Evolutionary conservation across 1,140 invertebrate genomes (phyloP), one percentile per base, ranked within the genome.

Genomic region (Capitella teleta): DNA sequence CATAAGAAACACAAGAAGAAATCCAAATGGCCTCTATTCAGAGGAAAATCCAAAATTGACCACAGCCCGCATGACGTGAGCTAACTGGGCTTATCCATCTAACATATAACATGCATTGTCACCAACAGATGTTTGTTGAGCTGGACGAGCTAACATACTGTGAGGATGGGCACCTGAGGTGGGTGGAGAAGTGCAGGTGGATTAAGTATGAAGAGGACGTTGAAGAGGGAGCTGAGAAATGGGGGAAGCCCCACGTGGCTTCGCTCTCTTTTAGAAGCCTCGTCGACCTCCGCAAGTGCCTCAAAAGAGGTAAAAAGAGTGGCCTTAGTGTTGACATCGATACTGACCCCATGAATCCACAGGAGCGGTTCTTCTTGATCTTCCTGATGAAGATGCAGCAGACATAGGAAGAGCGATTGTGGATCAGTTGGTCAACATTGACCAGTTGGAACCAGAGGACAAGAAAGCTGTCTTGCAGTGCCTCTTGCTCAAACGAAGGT

Each of bases 241-340:
- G 69, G 69, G 66, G 67, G 16, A 68, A 68, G 54, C 69, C 69
- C 5, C 90, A 94, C 67, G 87, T 96, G 6, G 86, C 90, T 5
- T 90, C 88, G 0, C 77, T 95, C 3, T 90, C 87, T 46, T 94
- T 94, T 67, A 89, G 93, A 65, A 90, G 87, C 16, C 69, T 96
- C 57, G 76, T 94, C 49, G 91, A 92, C 69, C 74, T 94, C 10
- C 76, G 88, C 26, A 79, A 85, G 63, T 88, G 87, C 52, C 74
- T 94, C 10, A 87, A 92, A 67, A 85, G 83, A 40, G 87, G 88
- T 78, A 58, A 54, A 62, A 51, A 18, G 14, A 10, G 10, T n/a
- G 10, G 10, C 18, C 14, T 42, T 42, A 8, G 14, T 8, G 21
- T 42, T 42, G 40, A 10, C 21, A 12, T 42, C 21, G 10, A 19